Evolutionary conservation across 1,140 invertebrate species (phyloP).

Genomic region (Drosophila pachea): DNA sequence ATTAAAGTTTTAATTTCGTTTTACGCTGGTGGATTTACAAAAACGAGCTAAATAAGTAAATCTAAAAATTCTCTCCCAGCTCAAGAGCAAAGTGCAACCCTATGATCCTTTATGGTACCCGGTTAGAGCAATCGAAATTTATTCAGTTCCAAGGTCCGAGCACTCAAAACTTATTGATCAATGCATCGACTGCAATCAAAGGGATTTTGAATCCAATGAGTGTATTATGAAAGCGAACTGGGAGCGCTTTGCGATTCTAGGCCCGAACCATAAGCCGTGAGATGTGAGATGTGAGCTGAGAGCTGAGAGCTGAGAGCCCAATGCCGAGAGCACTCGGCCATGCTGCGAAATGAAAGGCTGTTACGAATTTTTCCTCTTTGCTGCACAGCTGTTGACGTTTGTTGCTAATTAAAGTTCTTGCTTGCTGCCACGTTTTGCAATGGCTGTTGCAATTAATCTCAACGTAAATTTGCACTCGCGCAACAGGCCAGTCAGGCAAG

Average conservation of each 20-base stretch:
- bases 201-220: constrained; percentile 1
- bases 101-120: too few species aligned
- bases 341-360: too few species aligned
- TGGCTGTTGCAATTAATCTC: constrained; percentile 59
- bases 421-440: constrained; percentile 17
- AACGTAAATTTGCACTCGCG: constrained; percentile 66
- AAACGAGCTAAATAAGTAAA: too few species aligned
- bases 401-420: constrained; percentile 34
- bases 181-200: background rate
- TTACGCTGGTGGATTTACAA: too few species aligned
- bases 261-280: background rate
- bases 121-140: background rate
- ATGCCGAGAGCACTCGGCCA: too few species aligned
- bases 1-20: too few species aligned
- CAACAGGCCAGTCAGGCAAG: constrained; percentile 21
- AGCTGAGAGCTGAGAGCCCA: too few species aligned
- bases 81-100: too few species aligned
- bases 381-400: constrained; percentile 36
- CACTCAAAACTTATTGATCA: constrained; percentile 4
- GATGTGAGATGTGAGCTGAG: too few species aligned
- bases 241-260: background rate
- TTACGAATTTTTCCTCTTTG: background rate
- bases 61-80: too few species aligned
- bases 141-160: background rate
- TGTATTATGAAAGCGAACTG: constrained; percentile 1